phyloP scores from a whole-genome alignment of 2,113 vertebrate species.

The Protobothrops mucrosquamatus region DNA sequence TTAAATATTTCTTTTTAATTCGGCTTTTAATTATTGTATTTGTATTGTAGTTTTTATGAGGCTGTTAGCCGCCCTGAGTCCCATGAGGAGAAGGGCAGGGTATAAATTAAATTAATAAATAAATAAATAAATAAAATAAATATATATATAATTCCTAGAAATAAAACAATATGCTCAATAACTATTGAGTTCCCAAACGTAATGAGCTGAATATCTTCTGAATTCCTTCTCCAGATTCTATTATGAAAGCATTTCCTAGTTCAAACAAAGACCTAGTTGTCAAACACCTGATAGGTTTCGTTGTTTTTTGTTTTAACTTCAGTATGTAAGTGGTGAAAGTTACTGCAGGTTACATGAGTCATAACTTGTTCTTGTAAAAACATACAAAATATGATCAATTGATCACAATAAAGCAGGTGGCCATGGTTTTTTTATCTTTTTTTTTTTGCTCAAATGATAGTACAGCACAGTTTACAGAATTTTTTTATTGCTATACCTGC shows the following conservation, averaged over 20 bases:
- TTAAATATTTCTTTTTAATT: no score
- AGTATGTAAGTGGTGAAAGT: slow-evolving; percentile 55
- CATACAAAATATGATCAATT: slow-evolving; percentile 58
- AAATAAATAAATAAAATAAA: no score
- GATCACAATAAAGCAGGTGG: slow-evolving; percentile 57
- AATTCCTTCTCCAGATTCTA: slow-evolving; percentile 48
- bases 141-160: slow-evolving; percentile 17
- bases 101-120: no score
- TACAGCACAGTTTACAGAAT: not conserved
- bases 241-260: slow-evolving; percentile 57
- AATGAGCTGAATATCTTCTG: slow-evolving; percentile 45
- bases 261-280: slow-evolving; percentile 54
- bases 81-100: no score
- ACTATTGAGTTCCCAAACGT: slow-evolving; percentile 31
- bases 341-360: slow-evolving; percentile 68
- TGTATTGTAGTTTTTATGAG: no score
- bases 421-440: slow-evolving; percentile 27
- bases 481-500: not conserved
- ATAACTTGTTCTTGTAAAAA: slow-evolving; percentile 73
- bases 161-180: slow-evolving; percentile 23
- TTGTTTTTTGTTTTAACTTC: slow-evolving; percentile 18
- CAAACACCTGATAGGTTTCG: slow-evolving; percentile 57
- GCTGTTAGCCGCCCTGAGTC: no score
- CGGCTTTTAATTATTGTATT: no score
- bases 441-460: not conserved